Evolutionary conservation across 2,797 vertebrate species (phyloP).

Genomic region (Phoebastria nigripes): DNA sequence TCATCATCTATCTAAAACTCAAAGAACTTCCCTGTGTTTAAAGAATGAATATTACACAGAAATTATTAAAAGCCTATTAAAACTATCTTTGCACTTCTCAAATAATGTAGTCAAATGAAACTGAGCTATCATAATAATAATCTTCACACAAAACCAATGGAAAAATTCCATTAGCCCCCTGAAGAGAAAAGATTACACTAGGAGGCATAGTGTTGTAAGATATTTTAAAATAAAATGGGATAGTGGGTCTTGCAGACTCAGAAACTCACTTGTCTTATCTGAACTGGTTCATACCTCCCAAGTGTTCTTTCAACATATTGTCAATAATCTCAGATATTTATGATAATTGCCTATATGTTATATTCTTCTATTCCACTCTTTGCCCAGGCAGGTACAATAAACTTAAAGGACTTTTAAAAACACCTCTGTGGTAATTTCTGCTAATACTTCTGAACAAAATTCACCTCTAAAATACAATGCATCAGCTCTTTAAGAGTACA

Average conservation of each 20-base stretch:
- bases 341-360: neutral
- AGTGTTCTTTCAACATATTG: neutral
- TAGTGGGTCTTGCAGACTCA: neutral
- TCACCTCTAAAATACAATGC: neutral
- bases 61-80: neutral
- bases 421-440: neutral
- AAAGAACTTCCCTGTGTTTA: neutral
- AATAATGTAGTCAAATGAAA: neutral
- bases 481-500: neutral
- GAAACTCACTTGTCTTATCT: neutral
- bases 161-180: neutral
- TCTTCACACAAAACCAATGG: neutral
- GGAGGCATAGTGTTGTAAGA: neutral
- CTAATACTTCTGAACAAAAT: neutral
- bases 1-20: neutral
- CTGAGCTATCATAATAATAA: neutral
- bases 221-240: neutral
- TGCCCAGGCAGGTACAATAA: neutral
- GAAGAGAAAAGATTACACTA: neutral
- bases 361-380: neutral
- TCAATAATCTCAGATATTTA: neutral
- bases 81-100: neutral
- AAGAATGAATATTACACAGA: neutral
- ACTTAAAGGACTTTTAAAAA: neutral
- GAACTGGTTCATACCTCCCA: neutral